Conservation (phyloP, 2,888 invertebrate species). For the Cerastis leucographa region DNA sequence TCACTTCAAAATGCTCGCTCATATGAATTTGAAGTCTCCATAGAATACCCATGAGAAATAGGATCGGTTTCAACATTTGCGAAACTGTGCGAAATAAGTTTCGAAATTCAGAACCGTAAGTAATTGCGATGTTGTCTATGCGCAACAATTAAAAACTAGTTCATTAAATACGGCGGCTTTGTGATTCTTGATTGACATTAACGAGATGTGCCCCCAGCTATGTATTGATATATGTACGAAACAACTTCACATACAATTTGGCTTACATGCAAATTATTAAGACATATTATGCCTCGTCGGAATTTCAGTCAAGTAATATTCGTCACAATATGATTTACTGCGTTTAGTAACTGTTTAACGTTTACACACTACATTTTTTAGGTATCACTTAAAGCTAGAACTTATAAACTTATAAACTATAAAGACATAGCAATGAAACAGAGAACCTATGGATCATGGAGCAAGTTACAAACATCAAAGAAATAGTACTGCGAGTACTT, state of each 20-base stretch:
- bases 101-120: conserved; percentile 1
- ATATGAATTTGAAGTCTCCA: not conserved
- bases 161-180: conserved; percentile 12
- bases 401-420: too few relatives aligned
- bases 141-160: conserved; percentile 29
- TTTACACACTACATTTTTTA: not conserved
- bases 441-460: not conserved
- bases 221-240: conserved; percentile 2
- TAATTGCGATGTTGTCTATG: not conserved
- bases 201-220: conserved; percentile 35
- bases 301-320: conserved; percentile 1
- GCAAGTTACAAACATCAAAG: not conserved
- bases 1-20: too few relatives aligned
- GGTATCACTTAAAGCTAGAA: not conserved
- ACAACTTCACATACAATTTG: conserved; percentile 16
- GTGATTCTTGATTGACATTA: conserved; percentile 8
- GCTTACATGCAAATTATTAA: conserved; percentile 20
- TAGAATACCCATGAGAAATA: not conserved
- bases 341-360: not conserved
- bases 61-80: not conserved
- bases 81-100: conserved; percentile 2
- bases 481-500: not conserved
- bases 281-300: conserved; percentile 20
- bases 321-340: not conserved
- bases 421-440: not conserved